phyloP scores from a whole-genome alignment of 2,113 vertebrate species.

The Myotis brandtii region DNA sequence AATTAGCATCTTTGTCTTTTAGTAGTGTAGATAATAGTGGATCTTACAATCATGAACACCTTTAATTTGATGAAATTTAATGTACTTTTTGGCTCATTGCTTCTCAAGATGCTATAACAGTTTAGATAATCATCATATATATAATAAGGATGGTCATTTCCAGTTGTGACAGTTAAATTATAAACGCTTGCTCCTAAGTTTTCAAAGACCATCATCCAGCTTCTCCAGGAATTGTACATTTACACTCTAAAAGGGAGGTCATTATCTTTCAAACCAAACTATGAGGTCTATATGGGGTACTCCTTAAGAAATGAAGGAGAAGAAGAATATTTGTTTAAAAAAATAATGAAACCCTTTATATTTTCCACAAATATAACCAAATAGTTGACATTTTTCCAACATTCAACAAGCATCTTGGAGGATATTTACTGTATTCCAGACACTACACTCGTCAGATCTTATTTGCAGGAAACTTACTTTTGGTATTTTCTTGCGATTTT shows the following conservation, averaged over 20 bases:
- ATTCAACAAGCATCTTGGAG: not conserved
- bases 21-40: not conserved
- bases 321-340: not conserved
- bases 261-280: not conserved
- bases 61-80: not conserved
- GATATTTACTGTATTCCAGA: not conserved
- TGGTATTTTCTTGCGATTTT: not conserved
- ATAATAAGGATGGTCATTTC: not conserved
- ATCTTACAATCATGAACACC: not conserved
- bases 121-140: not conserved
- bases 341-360: not conserved
- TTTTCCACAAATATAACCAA: not conserved
- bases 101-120: not conserved
- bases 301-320: not conserved
- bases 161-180: not conserved
- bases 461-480: conserved; percentile 29
- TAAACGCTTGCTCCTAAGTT: not conserved
- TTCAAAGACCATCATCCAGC: not conserved
- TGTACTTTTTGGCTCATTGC: not conserved
- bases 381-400: not conserved
- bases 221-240: not conserved
- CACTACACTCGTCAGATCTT: not conserved
- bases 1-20: too few species aligned
- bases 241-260: not conserved
- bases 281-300: not conserved